Percentiles rank a stretch among this genome's conserved stretches.
phyloP scores from a whole-genome alignment of 64 coral and sea anemone genomes.

The Catalaphyllia jardinei region DNA sequence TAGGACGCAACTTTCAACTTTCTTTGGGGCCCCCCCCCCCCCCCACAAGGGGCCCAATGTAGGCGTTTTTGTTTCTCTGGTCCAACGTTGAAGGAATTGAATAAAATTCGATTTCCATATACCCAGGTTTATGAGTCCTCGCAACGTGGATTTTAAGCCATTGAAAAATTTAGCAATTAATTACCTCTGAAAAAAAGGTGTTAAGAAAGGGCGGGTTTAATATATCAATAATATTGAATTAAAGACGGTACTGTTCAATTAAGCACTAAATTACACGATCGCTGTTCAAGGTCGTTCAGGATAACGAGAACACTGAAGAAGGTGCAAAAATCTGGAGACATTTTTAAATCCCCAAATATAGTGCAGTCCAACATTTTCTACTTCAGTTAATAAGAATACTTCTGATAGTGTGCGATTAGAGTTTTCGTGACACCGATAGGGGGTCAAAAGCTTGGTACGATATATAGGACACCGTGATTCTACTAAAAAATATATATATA shows the following conservation, averaged over 20 bases:
- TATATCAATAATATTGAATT: not conserved
- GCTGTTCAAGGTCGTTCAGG: not conserved
- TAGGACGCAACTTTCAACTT: no score
- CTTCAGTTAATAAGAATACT: not conserved
- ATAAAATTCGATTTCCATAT: not conserved
- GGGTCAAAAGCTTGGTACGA: not conserved
- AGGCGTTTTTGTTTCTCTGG: no score
- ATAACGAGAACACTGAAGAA: not conserved
- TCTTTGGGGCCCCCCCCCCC: no score
- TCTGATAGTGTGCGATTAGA: not conserved
- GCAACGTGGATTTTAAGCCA: not conserved
- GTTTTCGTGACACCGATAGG: slow-evolving; percentile 22
- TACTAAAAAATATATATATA: not conserved
- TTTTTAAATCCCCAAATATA: not conserved
- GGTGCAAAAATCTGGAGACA: not conserved
- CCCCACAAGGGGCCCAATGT: no score
- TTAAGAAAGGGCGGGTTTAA: not conserved
- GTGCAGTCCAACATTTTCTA: not conserved
- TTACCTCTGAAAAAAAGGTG: not conserved
- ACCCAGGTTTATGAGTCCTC: not conserved
- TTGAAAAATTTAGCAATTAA: not conserved
- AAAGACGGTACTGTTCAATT: not conserved
- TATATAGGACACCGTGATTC: not conserved
- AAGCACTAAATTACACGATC: not conserved
- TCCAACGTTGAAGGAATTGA: not conserved